Base-by-base conservation (phyloP, 1,140 invertebrate genomes). In the Orussus abietinus region DNA sequence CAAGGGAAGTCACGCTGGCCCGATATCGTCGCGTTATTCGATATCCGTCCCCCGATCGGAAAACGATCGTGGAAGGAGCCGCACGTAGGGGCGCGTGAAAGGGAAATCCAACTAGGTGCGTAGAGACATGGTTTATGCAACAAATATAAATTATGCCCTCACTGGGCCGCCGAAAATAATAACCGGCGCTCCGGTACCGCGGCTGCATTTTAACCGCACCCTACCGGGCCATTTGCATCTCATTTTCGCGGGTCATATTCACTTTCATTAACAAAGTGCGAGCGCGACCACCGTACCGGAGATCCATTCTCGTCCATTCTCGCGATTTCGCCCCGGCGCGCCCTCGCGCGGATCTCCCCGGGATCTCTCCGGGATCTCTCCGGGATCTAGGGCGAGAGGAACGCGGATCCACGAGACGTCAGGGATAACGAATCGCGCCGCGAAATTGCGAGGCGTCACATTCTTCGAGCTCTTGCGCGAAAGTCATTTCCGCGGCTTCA, bases 211-310 rank as follows among this genome's bases (percentile, higher is more conserved):
- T 34, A 54, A 54, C 51, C 51, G 45, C 45, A 56, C 43, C 43
- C n/a, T n/a, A n/a, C n/a, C 51, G 36, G 38, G 31, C 42, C 45
- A 57, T 57, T 57, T 57, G 54, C 55, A 58, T 58, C 55, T 58
- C 55, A 58, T 58, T 56, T n/a, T 18, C 25, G 30, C 25, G 43
- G 44, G 55, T 54, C 54, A 54, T 53, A 58, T 58, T n/a, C 51
- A 51, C 45, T 58, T 58, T 58, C 54, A 54, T 58, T 58, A 58
- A 58, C 51, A 33, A 51, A 58, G 55, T 51, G 43, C 40, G 48
- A 51, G 43, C 44, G 54, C 51, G 14, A 38, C 19, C 22, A 26
- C 14, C 22, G 13, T 21, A n/a, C 13, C 14, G 22, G 5, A 38
- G 22, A 38, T 38, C 26, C 29, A 26, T 25, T 38, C 29, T 46